phyloP scores from a whole-genome alignment of 1,140 invertebrate species.

The Oryctes rhinoceros region DNA sequence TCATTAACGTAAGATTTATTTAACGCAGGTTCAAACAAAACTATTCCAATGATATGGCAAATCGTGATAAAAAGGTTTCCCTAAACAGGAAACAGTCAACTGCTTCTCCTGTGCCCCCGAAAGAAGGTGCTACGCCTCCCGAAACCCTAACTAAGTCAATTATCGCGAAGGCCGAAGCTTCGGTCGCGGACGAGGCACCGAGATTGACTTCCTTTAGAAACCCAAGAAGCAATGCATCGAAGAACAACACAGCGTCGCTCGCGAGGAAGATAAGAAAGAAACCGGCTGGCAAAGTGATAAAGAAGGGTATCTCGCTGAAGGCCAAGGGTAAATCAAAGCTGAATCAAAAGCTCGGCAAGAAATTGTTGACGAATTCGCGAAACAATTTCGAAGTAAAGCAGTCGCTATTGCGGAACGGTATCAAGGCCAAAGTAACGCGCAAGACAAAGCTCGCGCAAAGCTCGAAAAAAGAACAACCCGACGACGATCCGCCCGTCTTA shows the following conservation, averaged over 20 bases:
- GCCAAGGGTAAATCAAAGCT: slow-evolving; percentile 54
- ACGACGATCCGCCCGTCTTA: slow-evolving; percentile 50
- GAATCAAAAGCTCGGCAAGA: slow-evolving; percentile 53
- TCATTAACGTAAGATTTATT: not conserved
- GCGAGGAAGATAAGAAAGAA: slow-evolving; percentile 49
- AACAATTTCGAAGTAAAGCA: slow-evolving; percentile 54
- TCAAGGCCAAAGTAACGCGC: slow-evolving; percentile 44
- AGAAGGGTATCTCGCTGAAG: slow-evolving; percentile 51
- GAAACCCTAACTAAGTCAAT: slow-evolving; percentile 39
- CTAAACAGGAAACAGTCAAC: slow-evolving; percentile 52
- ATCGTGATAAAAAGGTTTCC: slow-evolving; percentile 58
- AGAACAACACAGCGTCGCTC: slow-evolving; percentile 42
- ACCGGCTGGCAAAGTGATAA: slow-evolving; percentile 46
- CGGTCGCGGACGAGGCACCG: slow-evolving; percentile 3
- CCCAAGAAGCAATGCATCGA: slow-evolving; percentile 9
- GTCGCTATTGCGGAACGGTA: slow-evolving; percentile 55
- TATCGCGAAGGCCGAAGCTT: slow-evolving; percentile 27
- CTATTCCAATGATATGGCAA: slow-evolving; percentile 59
- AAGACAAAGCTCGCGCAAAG: not conserved
- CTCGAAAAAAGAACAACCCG: slow-evolving; percentile 46
- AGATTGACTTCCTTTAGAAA: slow-evolving; percentile 43
- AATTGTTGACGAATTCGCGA: slow-evolving; percentile 52
- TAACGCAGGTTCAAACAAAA: slow-evolving; percentile 27
- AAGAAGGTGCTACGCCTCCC: slow-evolving; percentile 43
- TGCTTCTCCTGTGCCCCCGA: slow-evolving; percentile 48